Evolutionary conservation across 1,140 invertebrate species (phyloP), one percentile per base, ranked within the genome.

Genomic region (Eueides isabella): DNA sequence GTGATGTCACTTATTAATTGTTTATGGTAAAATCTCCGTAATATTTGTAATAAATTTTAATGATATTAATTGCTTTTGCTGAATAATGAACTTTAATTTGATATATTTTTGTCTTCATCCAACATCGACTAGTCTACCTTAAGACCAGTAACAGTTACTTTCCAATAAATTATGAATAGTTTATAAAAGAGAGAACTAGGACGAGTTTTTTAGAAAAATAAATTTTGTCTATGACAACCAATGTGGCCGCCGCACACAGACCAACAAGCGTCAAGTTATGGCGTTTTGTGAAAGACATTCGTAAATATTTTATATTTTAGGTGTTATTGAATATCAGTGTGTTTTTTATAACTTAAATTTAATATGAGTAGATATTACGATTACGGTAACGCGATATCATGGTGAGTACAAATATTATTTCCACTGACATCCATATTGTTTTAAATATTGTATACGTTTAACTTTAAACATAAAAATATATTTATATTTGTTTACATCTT

Each of bases 361-460:
- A 91, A 86, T 86, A 94, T 94, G 93, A 94, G 90, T 88, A 92
- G 92, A 90, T 94, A 93, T 91, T 93, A 92, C 89, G 93, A 94
- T 89, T 94, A 92, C 85, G 86, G 88, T 86, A 94, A 90, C 86
- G 89, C 88, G 72, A 91, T 94, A 89, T 93, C 92, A 90, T 94
- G 93, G 93, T 94, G 72, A 93, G 93, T 93, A 80, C 78, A 79
- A 31, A 79, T 82, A 72, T 72, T 77, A 55, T 77, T 75, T 71
- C 62, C 29, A 61, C 70, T 86, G 84, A 88, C 89, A 85, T 86
- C 86, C 89, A 92, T 92, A 85, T 90, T 90, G 88, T 81, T 88
- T 89, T 72, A 77, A 82, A 82, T 82, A 84, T 82, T 88, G 80
- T 90, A 75, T 88, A 89, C 85, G 85, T 91, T 89, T 90, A 82